Base-by-base conservation (phyloP, 1,140 invertebrate genomes). In the Aphelinus atriplicis region DNA sequence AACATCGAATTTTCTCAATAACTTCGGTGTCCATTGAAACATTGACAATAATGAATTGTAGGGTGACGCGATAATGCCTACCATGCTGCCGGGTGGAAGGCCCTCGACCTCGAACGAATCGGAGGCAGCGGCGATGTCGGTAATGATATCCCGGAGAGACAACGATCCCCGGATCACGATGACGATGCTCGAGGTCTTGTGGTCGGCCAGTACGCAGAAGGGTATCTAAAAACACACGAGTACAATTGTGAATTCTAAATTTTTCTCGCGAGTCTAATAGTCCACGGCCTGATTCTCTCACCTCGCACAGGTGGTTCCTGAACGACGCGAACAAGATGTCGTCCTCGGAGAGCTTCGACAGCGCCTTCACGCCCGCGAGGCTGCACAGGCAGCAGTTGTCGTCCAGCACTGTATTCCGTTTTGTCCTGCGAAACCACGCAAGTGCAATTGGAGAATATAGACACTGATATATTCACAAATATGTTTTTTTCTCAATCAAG, bases 311-410 rank as follows among this genome's bases (percentile, higher is more conserved):
- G 73, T 93, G 90, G 87, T 97, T 97, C 79, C 93, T 92, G 85
- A 97, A 97, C 3, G 94, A 96, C 5, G 94, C 94, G 83, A 94
- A 96, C 10, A 96, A 87, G 78, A 97, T 93, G 85, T 97, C 94
- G 76, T 95, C 91, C 45, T 94, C 91, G 1, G 91, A 84, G 9
- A 95, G 80, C 77, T 92, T 91, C 2, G 94, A 95, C 71, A 95
- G 89, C 74, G 92, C 91, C 84, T 93, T 93, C 42, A 97, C 91
- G 50, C 94, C 95, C 26, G 95, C 94, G 48, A 95, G 92, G 88
- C 96, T 92, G 88, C 96, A 97, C 75, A 95, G 88, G 83, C 96
- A 98, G 85, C 95, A 96, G 87, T 98, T 97, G 86, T 97, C 96
- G 73, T 95, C 93, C 7, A 91, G 88, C 7, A 97, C 91, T 76